A percentile compares a stretch with the other conserved stretches of the same genome.
phyloP scores from a whole-genome alignment of 2,888 invertebrate species.

The Catonia carolina region DNA sequence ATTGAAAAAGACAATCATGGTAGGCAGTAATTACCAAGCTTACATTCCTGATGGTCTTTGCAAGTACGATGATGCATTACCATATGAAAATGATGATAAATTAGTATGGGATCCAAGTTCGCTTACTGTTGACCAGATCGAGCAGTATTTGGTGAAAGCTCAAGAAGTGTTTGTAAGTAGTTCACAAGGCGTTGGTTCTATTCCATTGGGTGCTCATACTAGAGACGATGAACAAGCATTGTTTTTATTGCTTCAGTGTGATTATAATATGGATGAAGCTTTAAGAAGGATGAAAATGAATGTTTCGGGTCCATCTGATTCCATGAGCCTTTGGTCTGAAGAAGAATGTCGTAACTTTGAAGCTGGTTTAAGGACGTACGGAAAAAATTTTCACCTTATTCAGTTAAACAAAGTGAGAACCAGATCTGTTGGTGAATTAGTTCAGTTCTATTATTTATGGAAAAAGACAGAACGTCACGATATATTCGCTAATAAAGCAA shows the following conservation, averaged over 20 bases:
- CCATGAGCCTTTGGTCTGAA: slow-evolving; percentile 89
- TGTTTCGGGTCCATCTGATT: slow-evolving; percentile 59
- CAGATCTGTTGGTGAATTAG: slow-evolving; percentile 90
- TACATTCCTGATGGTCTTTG: slow-evolving; percentile 86
- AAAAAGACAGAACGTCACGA: slow-evolving; percentile 98
- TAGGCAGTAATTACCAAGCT: slow-evolving; percentile 90
- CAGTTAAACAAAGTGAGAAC: slow-evolving; percentile 89
- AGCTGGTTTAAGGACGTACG: slow-evolving; percentile 84
- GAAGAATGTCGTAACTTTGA: slow-evolving; percentile 97
- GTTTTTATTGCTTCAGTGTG: slow-evolving; percentile 85
- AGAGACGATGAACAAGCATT: slow-evolving; percentile 86
- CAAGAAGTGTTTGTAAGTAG: slow-evolving; percentile 42
- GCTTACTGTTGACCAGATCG: slow-evolving; percentile 63
- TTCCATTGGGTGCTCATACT: slow-evolving; percentile 51
- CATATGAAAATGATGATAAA: slow-evolving; percentile 93
- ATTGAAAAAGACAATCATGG: slow-evolving; percentile 92
- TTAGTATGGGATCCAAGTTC: slow-evolving; percentile 85
- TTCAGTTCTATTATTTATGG: slow-evolving; percentile 96
- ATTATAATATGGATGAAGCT: slow-evolving; percentile 92
- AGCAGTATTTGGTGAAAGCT: slow-evolving; percentile 65
- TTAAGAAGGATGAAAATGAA: slow-evolving; percentile 70
- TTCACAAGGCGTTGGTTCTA: slow-evolving; percentile 47
- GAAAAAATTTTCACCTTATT: slow-evolving; percentile 94
- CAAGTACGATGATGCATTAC: slow-evolving; percentile 85
- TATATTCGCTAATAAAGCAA: slow-evolving; percentile 74